Conservation (phyloP, 2,888 invertebrate genomes). For the Tanytarsus gracilentus region DNA sequence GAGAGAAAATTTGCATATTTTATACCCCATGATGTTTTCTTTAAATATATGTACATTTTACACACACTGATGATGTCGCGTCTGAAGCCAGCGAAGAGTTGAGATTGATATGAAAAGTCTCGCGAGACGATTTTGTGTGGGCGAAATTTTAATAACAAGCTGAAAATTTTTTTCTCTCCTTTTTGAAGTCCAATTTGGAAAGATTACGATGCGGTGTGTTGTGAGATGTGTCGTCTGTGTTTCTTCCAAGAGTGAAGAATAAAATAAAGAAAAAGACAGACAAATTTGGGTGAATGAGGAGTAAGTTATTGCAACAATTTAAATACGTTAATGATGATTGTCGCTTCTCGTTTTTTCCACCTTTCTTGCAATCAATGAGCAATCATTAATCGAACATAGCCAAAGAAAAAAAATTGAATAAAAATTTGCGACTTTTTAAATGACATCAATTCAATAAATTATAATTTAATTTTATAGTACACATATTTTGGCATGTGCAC, state of each 20-base stretch:
- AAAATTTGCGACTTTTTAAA: neutral
- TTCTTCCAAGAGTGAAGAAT: neutral
- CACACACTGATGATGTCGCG: conserved; percentile 2
- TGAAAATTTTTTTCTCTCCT: neutral
- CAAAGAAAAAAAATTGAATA: no score
- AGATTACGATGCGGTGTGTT: neutral
- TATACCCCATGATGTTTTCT: no score
- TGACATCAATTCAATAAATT: neutral
- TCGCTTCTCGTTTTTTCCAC: neutral
- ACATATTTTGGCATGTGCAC: no score
- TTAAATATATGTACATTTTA: neutral
- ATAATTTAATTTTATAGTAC: no score
- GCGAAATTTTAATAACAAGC: neutral
- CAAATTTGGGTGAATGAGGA: conserved; percentile 9
- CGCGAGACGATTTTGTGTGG: conserved; percentile 1
- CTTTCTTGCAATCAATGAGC: neutral
- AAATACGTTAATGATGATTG: neutral
- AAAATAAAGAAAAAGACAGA: neutral
- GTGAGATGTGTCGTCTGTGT: neutral
- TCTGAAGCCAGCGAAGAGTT: no score
- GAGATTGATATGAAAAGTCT: conserved; percentile 12
- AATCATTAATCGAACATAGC: no score
- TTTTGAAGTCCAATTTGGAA: neutral
- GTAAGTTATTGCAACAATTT: conserved; percentile 22
- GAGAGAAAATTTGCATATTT: no score